A percentile compares a stretch with the other conserved stretches of the same genome.
phyloP scores from a whole-genome alignment of 2,888 invertebrate species.

The Eledona agricola region DNA sequence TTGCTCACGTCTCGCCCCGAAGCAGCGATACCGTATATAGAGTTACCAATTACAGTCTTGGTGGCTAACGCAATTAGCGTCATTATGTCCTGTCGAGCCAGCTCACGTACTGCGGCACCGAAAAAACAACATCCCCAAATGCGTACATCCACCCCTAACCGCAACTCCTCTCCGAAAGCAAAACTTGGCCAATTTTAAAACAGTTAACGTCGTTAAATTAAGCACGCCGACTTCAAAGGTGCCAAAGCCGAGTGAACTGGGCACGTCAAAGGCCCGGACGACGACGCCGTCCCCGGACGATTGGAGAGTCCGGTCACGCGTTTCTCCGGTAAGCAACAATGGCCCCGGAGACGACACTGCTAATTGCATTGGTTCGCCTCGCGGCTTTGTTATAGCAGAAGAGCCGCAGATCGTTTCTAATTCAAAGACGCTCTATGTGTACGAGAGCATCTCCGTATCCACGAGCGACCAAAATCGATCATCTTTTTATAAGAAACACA shows the following conservation, averaged over 20 bases:
- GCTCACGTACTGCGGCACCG: constrained; percentile 10
- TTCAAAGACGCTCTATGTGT: constrained; percentile 44
- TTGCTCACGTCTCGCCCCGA: constrained; percentile 44
- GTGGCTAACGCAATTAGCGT: constrained; percentile 53
- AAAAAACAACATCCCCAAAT: constrained; percentile 11
- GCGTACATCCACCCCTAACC: too few species aligned
- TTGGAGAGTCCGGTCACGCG: constrained; percentile 57
- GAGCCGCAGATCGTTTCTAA: constrained; percentile 49
- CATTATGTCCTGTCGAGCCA: constrained; percentile 47
- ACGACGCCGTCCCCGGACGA: constrained; percentile 29
- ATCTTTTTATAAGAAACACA: too few species aligned
- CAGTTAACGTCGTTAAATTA: constrained; percentile 59
- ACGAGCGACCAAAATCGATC: too few species aligned
- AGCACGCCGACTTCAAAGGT: constrained; percentile 59
- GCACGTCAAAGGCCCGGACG: constrained; percentile 53
- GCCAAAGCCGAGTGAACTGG: constrained; percentile 47
- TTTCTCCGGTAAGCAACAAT: constrained; percentile 60
- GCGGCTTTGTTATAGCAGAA: constrained; percentile 48
- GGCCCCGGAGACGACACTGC: constrained; percentile 60
- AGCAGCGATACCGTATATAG: constrained; percentile 48
- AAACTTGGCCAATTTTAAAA: constrained; percentile 54
- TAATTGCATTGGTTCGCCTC: constrained; percentile 59
- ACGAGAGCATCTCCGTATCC: too few species aligned
- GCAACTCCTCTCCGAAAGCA: constrained; percentile 42
- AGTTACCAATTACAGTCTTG: constrained; percentile 54